Base-by-base conservation (phyloP, 1,140 invertebrate genomes). In the Periplaneta americana region DNA sequence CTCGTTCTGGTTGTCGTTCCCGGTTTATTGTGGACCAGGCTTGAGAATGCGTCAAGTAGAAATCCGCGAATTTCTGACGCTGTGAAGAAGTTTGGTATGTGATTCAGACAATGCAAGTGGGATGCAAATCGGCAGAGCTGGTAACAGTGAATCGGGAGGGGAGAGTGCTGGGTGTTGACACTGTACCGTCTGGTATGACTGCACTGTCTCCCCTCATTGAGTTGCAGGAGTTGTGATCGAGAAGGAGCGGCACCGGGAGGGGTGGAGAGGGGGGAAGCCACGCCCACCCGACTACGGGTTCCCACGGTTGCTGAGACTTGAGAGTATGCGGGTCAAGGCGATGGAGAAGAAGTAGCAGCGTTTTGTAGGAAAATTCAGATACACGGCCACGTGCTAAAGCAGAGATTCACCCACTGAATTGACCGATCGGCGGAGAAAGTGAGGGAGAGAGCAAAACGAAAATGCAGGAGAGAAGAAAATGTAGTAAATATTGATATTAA, bases 201-300 rank as follows among this genome's bases (percentile, higher is more conserved):
- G n/a, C n/a, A n/a, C n/a, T n/a, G 10, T 66, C 22, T 66, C 5
- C n/a, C 5, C 39, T 48, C 48, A 66, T 66, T 66, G 48, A 66
- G 22, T 66, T 66, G 48, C 48, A 66, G 22, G n/a, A n/a, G 22
- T 66, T 66, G 48, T 6, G 48, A 66, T 66, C 48, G 39, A 83
- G 48, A 74, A 34, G 57, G 36, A 4, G 81, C 33, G 78, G 83
- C 34, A 34, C 33, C 10, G 78, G 48, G 31, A 48, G 81, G 34
- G 37, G 39, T 10, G 6, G 75, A 35, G 79, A 80, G 78, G 31
- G 66, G 82, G 83, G 79, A 75, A 66, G 78, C 39, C 82, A 82
- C 82, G 81, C 82, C 82, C 82, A 75, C 37, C 13, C 28, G 22
- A 22, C 74, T 34, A 17, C 32, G 28, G 35, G 75, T 37, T 77